These are phyloP conservation scores for Globicephala melas DNA, from an alignment of 2,113 vertebrate species.

Conservation along the genomic window DNA sequence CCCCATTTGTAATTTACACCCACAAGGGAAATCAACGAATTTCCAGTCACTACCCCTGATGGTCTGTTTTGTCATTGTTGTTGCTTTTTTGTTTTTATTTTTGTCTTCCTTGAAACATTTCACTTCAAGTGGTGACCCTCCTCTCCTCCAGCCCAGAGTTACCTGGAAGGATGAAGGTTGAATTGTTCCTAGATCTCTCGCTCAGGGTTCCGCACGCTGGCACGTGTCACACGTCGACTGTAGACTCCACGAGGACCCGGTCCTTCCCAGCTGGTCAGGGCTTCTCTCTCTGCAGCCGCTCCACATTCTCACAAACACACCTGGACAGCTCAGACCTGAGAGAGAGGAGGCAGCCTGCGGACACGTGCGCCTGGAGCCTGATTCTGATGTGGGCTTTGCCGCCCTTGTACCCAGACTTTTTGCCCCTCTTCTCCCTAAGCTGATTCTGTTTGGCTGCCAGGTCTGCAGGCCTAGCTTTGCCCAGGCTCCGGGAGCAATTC, in stretches of 20 bases:
- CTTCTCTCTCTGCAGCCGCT: background rate
- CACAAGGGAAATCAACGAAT: background rate
- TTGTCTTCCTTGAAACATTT: slow-evolving; percentile 33
- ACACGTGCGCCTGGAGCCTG: accelerated
- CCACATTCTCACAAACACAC: background rate
- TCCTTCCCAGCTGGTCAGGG: background rate
- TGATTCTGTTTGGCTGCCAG: background rate
- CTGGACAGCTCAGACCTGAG: background rate
- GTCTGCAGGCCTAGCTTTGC: background rate
- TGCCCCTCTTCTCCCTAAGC: background rate
- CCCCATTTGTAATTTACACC: background rate
- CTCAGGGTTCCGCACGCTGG: background rate
- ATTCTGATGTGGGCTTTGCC: too few species aligned
- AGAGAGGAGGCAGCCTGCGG: background rate
- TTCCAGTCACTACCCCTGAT: background rate
- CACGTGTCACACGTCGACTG: accelerated
- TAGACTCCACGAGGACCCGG: background rate
- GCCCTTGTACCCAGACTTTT: background rate
- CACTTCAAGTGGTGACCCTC: background rate
- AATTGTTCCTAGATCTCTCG: background rate
- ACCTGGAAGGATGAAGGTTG: background rate
- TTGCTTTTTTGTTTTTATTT: background rate
- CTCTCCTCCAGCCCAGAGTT: background rate
- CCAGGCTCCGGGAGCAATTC: background rate
- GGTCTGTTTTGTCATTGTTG: background rate